Evolutionary conservation across 2,888 invertebrate genomes (phyloP), one percentile per base, ranked within the genome.

Genomic region (Idaea aversata): DNA sequence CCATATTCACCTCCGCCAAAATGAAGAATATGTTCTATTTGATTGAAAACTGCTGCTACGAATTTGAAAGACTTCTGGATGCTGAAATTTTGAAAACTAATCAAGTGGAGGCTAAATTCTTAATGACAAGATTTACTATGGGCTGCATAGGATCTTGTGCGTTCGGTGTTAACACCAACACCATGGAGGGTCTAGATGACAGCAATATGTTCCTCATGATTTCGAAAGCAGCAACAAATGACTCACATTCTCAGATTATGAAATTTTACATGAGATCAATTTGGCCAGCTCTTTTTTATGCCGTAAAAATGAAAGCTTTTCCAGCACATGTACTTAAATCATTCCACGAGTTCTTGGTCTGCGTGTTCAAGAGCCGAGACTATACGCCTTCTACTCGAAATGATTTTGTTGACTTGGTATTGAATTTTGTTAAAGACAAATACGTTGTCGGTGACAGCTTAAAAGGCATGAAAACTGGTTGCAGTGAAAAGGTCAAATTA

Each of bases 11-110:
- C 0, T 81, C 86, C 0, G 74, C 83, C 0, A 90, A 89, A 71
- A 86, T 90, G 80, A 89, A 83, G 68, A 86, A 80, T 15, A 91
- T 90, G 90, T 91, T 88, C 63, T 74, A 83, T 66, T 69, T 89
- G 10, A 82, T 90, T 5, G 77, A 81, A 62, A 78, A 81, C 6
- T 84, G 85, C 63, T 66, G 79, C 0, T 63, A 71, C 10, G 70
- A 70, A 0, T 80, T 88, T 3, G 87, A 89, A 59, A 74, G 70
- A 0, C 67, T 85, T 62, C 71, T 90, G 0, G 79, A 81, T 16
- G 69, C 78, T 4, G 77, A 81, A 64, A 65, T 71, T 4, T 66
- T 70, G 13, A 61, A 36, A 4, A 69, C 68, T 0, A 70, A 75
- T 0, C 71, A 70, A 0, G 59, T 85, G 0, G 86, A 90, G 58